Evolutionary conservation across 2,888 invertebrate species (phyloP), one percentile per base, ranked within the genome.

Genomic region (Caenorhabditis sp.): DNA sequence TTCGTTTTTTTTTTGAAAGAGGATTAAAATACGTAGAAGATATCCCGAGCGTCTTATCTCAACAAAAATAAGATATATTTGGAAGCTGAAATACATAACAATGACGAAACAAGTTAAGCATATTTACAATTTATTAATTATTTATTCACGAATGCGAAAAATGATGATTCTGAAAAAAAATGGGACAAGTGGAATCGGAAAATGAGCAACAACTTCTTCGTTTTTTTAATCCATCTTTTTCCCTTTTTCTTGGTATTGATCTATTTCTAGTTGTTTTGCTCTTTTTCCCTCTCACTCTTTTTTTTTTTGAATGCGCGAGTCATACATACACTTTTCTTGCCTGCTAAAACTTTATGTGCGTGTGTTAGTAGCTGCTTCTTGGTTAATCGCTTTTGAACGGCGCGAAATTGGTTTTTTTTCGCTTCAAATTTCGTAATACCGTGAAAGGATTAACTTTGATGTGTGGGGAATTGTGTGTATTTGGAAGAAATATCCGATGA

Each of bases 401-500:
- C 43, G 8, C 31, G 24, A 57, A 58, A 58, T 62, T 57, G 62
- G 61, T 66, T 21, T 31, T 31, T 31, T 31, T 31, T 31, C 31
- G 31, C 31, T 57, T 21, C 21, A 49, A 51, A 21, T 43, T 10
- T 24, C 54, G 54, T 58, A 68, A 24, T 53, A 50, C 26, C 59
- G 62, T 68, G 68, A 68, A 63, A 27, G 58, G 58, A 61, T 60
- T 50, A 60, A 51, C 50, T 51, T 19, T 65, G 50, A 59, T 53
- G 58, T 50, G 65, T 6, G 37, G 43, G 43, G 43, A 17, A 3
- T 17, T 43, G 43, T 43, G 17, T 43, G 43, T 2, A 43, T 43
- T 43, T 43, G 19, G 8, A 43, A n/a, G n/a, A n/a, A 49, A 43
- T 10, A 31, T n/a, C 36, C 37, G 55, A 55, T 24, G 49, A 57